Percentiles rank a stretch among this genome's conserved stretches.
These are phyloP conservation scores for Nothocercus nigrocapillus DNA, from an alignment of 2,113 vertebrate genomes.

Conservation along the genomic window DNA sequence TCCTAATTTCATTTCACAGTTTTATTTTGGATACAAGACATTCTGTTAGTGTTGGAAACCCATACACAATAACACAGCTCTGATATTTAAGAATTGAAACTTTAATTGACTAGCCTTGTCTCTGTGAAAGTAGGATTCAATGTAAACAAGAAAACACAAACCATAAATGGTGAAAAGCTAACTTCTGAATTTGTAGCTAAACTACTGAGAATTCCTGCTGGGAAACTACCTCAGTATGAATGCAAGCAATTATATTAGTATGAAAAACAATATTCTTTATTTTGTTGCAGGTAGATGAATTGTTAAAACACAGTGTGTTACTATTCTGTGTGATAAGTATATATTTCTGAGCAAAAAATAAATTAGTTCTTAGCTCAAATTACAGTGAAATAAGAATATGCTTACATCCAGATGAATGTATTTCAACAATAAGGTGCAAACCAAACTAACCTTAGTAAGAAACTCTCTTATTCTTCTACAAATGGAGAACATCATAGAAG, in stretches of 20 bases:
- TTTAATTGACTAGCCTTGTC: constrained; percentile 15
- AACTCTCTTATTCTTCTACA: background rate
- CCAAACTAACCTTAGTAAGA: background rate
- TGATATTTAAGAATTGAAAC: background rate
- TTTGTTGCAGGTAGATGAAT: background rate
- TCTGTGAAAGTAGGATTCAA: background rate
- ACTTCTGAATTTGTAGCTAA: background rate
- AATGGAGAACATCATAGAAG: background rate
- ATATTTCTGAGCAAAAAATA: background rate
- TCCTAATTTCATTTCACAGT: constrained; percentile 60
- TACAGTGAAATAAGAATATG: background rate
- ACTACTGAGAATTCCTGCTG: background rate
- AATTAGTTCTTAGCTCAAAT: background rate
- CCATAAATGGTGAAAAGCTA: constrained; percentile 42
- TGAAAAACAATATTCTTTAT: background rate
- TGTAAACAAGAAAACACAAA: background rate
- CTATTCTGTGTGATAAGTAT: background rate
- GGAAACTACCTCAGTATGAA: background rate
- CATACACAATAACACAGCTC: background rate
- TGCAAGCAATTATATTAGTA: background rate
- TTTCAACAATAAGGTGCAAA: background rate
- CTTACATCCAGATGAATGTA: background rate
- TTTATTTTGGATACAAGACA: constrained; percentile 66
- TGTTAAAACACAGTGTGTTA: background rate
- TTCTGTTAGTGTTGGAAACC: constrained; percentile 58